These are phyloP conservation scores for Leptocoma aspasia DNA, from an alignment of 2,113 vertebrate species.

Conservation along the genomic window DNA sequence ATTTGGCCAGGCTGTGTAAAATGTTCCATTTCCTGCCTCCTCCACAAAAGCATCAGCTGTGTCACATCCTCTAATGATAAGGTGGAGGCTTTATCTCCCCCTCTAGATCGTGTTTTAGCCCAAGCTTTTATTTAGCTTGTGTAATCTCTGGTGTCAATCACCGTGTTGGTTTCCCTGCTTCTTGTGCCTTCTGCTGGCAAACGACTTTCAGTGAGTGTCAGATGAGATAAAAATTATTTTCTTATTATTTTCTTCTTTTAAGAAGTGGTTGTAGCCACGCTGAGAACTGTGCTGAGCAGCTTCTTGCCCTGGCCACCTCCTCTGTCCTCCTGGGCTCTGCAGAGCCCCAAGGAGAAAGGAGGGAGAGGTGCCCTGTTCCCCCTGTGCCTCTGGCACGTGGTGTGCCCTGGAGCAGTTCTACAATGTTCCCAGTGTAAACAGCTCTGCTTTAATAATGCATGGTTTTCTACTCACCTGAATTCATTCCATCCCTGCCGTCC, in stretches of 20 bases:
- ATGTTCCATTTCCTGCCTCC: conserved; percentile 4
- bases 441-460: not conserved
- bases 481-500: not conserved
- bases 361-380: not conserved
- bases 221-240: not conserved
- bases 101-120: not conserved
- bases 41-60: not conserved
- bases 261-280: not conserved
- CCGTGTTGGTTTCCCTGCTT: not conserved
- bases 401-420: not conserved
- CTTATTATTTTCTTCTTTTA: too few relatives aligned
- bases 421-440: not conserved
- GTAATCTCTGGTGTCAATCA: not conserved
- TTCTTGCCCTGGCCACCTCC: not conserved
- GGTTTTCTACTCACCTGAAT: not conserved
- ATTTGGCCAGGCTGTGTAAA: not conserved
- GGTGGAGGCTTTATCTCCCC: not conserved
- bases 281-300: not conserved
- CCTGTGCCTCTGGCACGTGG: not conserved
- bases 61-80: not conserved
- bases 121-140: not conserved
- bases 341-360: not conserved
- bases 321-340: not conserved
- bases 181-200: not conserved
- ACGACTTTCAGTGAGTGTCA: not conserved